A percentile compares a stretch with the other conserved stretches of the same genome.
These are phyloP conservation scores for Erebia ligea DNA, from an alignment of 2,888 invertebrate genomes.

Conservation along the genomic window DNA sequence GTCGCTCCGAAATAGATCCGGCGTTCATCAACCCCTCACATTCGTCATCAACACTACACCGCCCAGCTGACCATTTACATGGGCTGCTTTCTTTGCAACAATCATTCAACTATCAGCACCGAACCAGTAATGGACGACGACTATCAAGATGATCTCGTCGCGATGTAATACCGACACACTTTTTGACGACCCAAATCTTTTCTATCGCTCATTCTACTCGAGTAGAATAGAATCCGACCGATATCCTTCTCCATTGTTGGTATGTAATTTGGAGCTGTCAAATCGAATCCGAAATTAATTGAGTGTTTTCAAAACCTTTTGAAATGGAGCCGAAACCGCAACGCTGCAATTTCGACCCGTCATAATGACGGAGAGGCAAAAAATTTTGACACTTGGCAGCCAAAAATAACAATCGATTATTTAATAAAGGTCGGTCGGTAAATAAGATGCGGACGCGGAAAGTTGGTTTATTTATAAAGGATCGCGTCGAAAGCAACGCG, in stretches of 20 bases:
- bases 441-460: conserved; percentile 51
- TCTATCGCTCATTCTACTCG: conserved; percentile 30
- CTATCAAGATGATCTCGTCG: conserved; percentile 34
- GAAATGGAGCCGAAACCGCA: conserved; percentile 57
- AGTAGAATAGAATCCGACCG: neutral
- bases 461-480: conserved; percentile 31
- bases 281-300: conserved; percentile 73
- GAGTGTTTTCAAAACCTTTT: conserved; percentile 60
- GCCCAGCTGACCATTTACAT: conserved; percentile 67
- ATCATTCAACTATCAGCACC: conserved; percentile 46
- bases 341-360: conserved; percentile 60
- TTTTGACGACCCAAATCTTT: conserved; percentile 30
- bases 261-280: conserved; percentile 71
- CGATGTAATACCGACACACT: conserved; percentile 19
- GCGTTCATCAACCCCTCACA: conserved; percentile 81
- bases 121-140: conserved; percentile 48
- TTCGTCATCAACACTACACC: conserved; percentile 66
- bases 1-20: conserved; percentile 78
- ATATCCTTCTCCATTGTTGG: conserved; percentile 47
- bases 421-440: conserved; percentile 60
- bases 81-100: conserved; percentile 50
- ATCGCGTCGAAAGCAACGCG: conserved; percentile 1
- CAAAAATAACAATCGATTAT: conserved; percentile 68
- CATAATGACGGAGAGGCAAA: conserved; percentile 74
- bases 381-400: conserved; percentile 65